Conservation (phyloP, 2,888 invertebrate genomes). For the Megamerina dolium region DNA sequence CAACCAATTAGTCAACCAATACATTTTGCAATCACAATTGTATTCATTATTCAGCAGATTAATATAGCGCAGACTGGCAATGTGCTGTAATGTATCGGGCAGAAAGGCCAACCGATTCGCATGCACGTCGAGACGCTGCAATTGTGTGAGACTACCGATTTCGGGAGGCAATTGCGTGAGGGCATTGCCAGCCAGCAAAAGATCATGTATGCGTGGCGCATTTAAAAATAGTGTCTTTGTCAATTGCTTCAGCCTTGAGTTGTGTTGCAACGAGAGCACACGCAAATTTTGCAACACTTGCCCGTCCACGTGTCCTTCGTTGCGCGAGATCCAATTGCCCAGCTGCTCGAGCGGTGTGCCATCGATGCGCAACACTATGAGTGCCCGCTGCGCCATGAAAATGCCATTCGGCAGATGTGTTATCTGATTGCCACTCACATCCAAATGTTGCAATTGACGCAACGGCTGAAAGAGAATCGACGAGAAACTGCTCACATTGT, state of each 20-base stretch:
- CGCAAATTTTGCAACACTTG: constrained; percentile 57
- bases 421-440: constrained; percentile 56
- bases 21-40: constrained; percentile 81
- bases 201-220: constrained; percentile 55
- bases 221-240: constrained; percentile 60
- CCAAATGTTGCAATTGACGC: constrained; percentile 52
- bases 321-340: constrained; percentile 51
- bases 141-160: constrained; percentile 39
- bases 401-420: constrained; percentile 56
- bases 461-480: constrained; percentile 51
- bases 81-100: constrained; percentile 62
- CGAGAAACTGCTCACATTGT: constrained; percentile 51
- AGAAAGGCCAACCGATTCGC: constrained; percentile 65
- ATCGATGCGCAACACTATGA: constrained; percentile 59
- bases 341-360: constrained; percentile 62
- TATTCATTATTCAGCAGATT: constrained; percentile 71
- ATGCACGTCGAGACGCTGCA: constrained; percentile 63
- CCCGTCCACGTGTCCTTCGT: constrained; percentile 41
- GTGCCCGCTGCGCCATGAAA: constrained; percentile 59
- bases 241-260: constrained; percentile 57
- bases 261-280: constrained; percentile 58
- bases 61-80: constrained; percentile 59
- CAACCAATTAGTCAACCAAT: constrained; percentile 66
- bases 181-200: constrained; percentile 66
- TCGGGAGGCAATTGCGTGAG: constrained; percentile 54